Evolutionary conservation across 2,797 vertebrate genomes (phyloP).

Genomic region (Sebastolobus alascanus): DNA sequence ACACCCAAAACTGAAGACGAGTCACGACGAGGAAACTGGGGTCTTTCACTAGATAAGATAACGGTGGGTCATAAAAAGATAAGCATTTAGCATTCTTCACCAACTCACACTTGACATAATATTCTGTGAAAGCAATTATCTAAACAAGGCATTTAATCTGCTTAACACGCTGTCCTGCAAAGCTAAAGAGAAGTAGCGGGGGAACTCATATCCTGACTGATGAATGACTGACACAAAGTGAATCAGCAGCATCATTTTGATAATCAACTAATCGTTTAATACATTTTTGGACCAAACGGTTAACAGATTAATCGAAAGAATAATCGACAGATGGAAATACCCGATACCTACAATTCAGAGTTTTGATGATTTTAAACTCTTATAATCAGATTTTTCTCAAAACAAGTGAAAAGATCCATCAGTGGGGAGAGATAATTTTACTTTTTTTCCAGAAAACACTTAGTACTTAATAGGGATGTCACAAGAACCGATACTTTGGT

Average conservation of each 20-base stretch:
- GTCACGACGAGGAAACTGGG: not conserved
- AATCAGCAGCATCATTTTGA: not conserved
- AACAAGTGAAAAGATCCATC: not conserved
- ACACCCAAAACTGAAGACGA: conserved; percentile 13
- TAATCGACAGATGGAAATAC: not conserved
- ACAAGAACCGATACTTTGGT: too few species aligned
- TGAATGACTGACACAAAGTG: not conserved
- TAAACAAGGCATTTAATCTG: not conserved
- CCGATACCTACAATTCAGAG: not conserved
- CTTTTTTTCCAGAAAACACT: not conserved
- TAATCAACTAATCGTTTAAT: not conserved
- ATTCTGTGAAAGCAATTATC: conserved; percentile 4
- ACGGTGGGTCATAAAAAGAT: conserved; percentile 1
- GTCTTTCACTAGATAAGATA: conserved; percentile 9
- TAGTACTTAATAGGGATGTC: not conserved
- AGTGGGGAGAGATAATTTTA: rapidly evolving
- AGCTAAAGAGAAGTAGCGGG: not conserved
- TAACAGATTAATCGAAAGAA: not conserved
- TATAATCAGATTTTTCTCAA: not conserved
- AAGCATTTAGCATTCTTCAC: conserved; percentile 14
- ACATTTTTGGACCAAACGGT: not conserved
- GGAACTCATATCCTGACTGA: not conserved
- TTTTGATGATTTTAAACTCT: not conserved
- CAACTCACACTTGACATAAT: not conserved
- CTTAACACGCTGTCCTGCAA: not conserved